Percentiles rank a stretch among this genome's conserved stretches.
Evolutionary conservation across 2,888 invertebrate genomes (phyloP).

Genomic region (Pediacus dermestoides): DNA sequence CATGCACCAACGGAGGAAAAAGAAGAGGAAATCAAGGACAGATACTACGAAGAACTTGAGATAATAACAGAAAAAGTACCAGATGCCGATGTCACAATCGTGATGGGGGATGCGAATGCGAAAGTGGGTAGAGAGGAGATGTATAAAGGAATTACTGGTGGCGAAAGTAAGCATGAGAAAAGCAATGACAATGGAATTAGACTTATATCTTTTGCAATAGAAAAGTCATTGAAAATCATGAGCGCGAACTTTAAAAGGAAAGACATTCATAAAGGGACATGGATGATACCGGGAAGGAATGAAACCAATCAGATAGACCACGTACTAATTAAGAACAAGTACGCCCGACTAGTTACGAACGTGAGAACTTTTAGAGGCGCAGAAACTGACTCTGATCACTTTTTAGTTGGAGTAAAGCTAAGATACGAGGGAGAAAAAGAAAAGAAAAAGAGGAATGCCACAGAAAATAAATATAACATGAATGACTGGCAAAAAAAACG

Average conservation of each 20-base stretch:
- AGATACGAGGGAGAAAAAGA: neutral
- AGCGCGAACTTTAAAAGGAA: constrained; percentile 16
- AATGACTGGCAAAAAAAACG: no score
- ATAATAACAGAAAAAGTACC: constrained; percentile 14
- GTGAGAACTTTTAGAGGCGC: constrained; percentile 10
- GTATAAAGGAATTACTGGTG: constrained; percentile 20
- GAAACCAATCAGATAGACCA: constrained; percentile 13
- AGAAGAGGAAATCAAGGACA: constrained; percentile 22
- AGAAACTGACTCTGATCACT: constrained; percentile 9
- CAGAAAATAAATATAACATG: no score
- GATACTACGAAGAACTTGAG: constrained; percentile 22
- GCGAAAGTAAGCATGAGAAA: constrained; percentile 16
- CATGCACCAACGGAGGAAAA: constrained; percentile 27
- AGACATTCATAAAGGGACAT: constrained; percentile 16
- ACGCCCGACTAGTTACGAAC: constrained; percentile 5
- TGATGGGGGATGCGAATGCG: constrained; percentile 25
- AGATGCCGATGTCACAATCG: constrained; percentile 19
- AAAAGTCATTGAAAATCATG: constrained; percentile 14
- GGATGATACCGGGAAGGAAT: constrained; percentile 10
- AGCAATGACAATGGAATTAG: constrained; percentile 20
- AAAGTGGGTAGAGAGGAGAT: constrained; percentile 23
- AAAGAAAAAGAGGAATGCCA: neutral
- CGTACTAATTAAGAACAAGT: constrained; percentile 6
- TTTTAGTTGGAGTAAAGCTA: neutral
- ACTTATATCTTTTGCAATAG: constrained; percentile 17